Conservation (phyloP, 2,888 invertebrate species). For the Drosophila diplacantha region DNA sequence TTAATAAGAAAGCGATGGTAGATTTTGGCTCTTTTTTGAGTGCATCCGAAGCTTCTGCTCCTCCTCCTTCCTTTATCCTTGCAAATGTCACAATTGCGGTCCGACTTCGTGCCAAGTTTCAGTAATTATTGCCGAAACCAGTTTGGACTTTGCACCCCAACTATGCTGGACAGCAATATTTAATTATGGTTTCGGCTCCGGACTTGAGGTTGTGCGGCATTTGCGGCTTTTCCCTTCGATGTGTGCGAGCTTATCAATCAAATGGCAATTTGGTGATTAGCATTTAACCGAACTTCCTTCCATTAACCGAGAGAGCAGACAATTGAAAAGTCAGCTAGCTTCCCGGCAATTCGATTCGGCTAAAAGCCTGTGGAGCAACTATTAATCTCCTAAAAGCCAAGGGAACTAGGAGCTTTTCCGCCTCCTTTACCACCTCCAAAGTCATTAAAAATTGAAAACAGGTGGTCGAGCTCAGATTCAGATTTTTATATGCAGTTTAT, state of each 20-base stretch:
- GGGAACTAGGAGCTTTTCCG: not conserved
- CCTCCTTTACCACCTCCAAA: not conserved
- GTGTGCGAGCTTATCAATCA: conserved; percentile 31
- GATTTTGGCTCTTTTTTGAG: not conserved
- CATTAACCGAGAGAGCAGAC: conserved; percentile 19
- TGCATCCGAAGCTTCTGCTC: not conserved
- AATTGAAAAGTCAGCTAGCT: conserved; percentile 35
- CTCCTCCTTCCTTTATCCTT: conserved; percentile 1
- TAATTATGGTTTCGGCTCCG: conserved; percentile 58
- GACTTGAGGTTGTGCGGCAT: conserved; percentile 22
- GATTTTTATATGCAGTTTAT: conserved; percentile 32
- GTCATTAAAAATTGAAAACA: conserved; percentile 40
- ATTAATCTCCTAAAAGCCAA: conserved; percentile 35
- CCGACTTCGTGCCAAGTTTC: conserved; percentile 45
- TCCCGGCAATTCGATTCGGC: conserved; percentile 21
- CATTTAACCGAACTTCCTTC: conserved; percentile 25
- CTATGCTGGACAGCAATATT: conserved; percentile 51
- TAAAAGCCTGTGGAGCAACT: conserved; percentile 25
- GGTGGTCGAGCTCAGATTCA: conserved; percentile 9
- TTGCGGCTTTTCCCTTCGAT: conserved; percentile 17
- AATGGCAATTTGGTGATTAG: conserved; percentile 39
- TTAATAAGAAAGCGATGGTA: not conserved
- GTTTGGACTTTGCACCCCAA: conserved; percentile 34
- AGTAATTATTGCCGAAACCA: conserved; percentile 52
- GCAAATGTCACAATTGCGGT: conserved; percentile 30